These are phyloP conservation scores for Microplitis deprimator DNA, from an alignment of 2,888 invertebrate genomes.

Conservation along the genomic window DNA sequence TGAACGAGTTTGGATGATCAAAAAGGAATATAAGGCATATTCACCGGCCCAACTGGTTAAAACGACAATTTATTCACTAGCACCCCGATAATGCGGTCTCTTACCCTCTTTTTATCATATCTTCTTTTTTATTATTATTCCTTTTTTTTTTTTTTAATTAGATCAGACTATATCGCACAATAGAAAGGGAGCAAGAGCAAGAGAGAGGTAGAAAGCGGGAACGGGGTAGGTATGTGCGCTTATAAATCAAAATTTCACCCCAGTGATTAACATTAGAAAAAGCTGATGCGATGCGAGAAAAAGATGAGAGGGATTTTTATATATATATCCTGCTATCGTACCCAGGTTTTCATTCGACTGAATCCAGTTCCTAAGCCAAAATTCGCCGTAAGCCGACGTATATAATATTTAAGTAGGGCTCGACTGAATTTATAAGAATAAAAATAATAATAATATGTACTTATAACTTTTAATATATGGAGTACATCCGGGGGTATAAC, in stretches of 20 bases:
- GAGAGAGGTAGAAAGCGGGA: constrained; percentile 20
- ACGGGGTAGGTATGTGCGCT: constrained; percentile 38
- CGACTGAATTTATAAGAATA: constrained; percentile 61
- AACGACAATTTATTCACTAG: constrained; percentile 50
- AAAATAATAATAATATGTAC: constrained; percentile 51
- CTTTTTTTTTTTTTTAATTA: constrained; percentile 48
- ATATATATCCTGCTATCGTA: neutral
- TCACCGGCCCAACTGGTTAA: constrained; percentile 45
- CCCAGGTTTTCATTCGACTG: neutral
- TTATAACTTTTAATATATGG: constrained; percentile 6
- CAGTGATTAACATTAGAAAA: constrained; percentile 51
- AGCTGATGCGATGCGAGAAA: constrained; percentile 16
- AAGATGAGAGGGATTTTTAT: neutral
- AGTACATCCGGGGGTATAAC: neutral
- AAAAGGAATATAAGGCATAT: constrained; percentile 33
- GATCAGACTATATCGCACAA: constrained; percentile 44
- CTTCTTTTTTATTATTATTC: constrained; percentile 28
- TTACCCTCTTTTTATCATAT: constrained; percentile 33
- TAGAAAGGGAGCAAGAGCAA: constrained; percentile 15
- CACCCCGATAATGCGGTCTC: constrained; percentile 48
- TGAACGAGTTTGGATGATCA: constrained; percentile 39
- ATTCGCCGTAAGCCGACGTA: constrained; percentile 58
- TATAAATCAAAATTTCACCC: constrained; percentile 51
- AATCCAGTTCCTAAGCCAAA: constrained; percentile 51
- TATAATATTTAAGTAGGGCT: constrained; percentile 55